A percentile compares a stretch with the other conserved stretches of the same genome.
Evolutionary conservation across 2,888 invertebrate genomes (phyloP).

Genomic region (Agrypnus murinus): DNA sequence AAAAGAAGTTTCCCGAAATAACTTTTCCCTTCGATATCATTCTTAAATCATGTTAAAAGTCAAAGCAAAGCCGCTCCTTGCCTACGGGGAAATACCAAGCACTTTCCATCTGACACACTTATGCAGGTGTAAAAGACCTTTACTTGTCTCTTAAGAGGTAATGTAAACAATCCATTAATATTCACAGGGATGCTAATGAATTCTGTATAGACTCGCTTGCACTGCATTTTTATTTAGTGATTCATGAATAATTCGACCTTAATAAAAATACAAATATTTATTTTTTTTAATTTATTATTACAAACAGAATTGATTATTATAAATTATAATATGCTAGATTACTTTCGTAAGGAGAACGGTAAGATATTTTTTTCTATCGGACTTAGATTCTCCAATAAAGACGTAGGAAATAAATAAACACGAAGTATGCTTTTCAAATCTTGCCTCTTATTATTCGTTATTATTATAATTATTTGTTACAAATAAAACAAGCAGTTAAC

Average conservation of each 20-base stretch:
- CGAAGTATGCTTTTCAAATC: no score
- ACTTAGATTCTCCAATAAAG: no score
- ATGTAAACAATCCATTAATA: constrained; percentile 24
- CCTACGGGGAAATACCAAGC: constrained; percentile 40
- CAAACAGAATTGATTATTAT: no score
- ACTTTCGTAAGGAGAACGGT: no score
- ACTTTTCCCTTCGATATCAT: constrained; percentile 71
- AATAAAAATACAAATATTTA: neutral
- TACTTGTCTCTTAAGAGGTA: constrained; percentile 10
- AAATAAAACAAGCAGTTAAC: no score
- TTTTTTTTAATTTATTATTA: neutral
- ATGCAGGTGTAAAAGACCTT: constrained; percentile 48
- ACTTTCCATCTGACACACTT: constrained; percentile 55
- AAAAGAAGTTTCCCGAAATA: constrained; percentile 2
- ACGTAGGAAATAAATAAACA: no score
- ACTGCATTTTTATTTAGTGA: neutral
- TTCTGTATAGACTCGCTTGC: neutral
- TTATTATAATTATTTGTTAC: no score
- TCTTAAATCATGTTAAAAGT: constrained; percentile 58
- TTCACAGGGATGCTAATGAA: constrained; percentile 16
- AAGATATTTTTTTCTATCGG: no score
- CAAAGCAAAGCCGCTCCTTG: constrained; percentile 43
- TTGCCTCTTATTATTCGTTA: no score
- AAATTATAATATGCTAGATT: no score
- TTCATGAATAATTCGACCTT: constrained; percentile 11